Conservation (phyloP, 2,797 vertebrate genomes). For the Arnoldichthys spilopterus region DNA sequence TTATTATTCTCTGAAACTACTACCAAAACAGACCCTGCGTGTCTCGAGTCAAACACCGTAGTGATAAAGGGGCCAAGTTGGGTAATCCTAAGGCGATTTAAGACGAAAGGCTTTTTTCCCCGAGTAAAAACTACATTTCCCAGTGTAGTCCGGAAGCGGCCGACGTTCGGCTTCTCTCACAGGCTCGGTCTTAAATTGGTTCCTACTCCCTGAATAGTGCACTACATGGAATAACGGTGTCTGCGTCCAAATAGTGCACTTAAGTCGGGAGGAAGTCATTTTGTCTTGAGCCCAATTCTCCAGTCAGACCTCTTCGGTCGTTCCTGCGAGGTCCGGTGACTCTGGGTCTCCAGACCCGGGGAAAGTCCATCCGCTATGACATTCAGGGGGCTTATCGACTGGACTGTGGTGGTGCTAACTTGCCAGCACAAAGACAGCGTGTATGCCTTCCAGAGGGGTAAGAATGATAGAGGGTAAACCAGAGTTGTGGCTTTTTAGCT, state of each 20-base stretch:
- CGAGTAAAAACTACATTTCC: conserved; percentile 31
- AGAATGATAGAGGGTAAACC: background rate
- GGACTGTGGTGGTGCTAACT: conserved; percentile 87
- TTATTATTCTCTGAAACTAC: too few species aligned
- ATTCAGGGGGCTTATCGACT: conserved; percentile 57
- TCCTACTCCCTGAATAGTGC: background rate
- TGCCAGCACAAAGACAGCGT: conserved; percentile 88
- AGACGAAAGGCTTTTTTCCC: too few species aligned
- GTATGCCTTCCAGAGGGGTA: conserved; percentile 86
- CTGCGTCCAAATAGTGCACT: background rate
- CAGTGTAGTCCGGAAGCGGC: conserved; percentile 30
- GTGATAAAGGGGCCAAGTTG: too few species aligned
- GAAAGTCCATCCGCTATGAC: background rate
- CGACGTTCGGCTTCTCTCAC: background rate
- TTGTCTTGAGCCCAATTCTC: background rate
- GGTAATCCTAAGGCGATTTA: too few species aligned
- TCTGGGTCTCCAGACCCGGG: background rate
- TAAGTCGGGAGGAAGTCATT: background rate
- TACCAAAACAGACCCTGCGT: too few species aligned
- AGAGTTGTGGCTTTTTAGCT: too few species aligned
- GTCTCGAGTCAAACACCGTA: too few species aligned
- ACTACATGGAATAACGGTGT: background rate
- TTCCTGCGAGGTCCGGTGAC: background rate
- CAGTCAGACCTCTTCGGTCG: background rate
- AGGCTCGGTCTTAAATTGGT: background rate